phyloP scores from a whole-genome alignment of 2,113 vertebrate genomes.

The Apteryx owenii region DNA sequence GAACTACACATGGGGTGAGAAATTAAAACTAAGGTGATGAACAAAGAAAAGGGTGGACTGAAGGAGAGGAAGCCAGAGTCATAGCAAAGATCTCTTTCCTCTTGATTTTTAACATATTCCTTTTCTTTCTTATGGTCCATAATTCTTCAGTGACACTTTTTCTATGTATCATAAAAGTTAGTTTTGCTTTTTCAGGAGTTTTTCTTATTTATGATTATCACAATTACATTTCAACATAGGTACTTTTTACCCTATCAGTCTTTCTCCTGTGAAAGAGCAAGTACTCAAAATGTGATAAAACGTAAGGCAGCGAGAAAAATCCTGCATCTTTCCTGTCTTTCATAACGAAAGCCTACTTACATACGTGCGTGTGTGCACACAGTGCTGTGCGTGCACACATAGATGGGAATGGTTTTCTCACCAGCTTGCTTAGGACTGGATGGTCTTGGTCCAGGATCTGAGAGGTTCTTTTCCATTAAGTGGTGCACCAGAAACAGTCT shows the following conservation, averaged over 20 bases:
- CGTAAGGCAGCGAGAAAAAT: neutral
- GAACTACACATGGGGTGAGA: neutral
- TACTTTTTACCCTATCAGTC: neutral
- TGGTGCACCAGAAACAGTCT: neutral
- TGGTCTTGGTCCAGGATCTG: neutral
- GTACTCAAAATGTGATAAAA: neutral
- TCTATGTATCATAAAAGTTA: neutral
- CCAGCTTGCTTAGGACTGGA: neutral
- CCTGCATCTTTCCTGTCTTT: neutral
- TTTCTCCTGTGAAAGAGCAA: neutral
- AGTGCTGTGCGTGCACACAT: neutral
- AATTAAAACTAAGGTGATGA: neutral
- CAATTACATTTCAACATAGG: neutral
- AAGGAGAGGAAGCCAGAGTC: neutral
- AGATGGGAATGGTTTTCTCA: neutral
- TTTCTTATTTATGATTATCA: neutral
- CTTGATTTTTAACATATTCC: neutral
- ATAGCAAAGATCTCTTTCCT: neutral
- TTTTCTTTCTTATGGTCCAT: neutral
- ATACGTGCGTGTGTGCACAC: neutral
- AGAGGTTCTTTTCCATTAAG: neutral
- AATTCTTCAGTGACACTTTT: neutral
- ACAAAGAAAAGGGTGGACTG: neutral
- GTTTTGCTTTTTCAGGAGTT: neutral
- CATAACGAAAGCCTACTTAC: neutral